phyloP scores from a whole-genome alignment of 2,888 invertebrate genomes.

The Synergus itoensis region DNA sequence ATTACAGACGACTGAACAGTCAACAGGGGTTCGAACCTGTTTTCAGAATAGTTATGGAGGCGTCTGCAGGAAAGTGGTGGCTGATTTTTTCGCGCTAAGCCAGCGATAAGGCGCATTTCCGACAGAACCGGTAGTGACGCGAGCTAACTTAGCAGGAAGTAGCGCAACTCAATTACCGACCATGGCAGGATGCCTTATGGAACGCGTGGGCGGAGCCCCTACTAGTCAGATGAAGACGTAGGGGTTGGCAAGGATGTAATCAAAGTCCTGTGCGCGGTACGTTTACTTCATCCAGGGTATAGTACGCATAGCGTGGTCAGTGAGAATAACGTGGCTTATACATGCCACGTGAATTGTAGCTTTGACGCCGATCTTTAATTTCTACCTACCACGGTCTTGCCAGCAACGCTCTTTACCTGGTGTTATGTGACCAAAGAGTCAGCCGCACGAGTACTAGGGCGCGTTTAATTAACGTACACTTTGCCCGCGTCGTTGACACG shows the following conservation, averaged over 20 bases:
- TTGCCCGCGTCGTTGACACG: slow-evolving; percentile 55
- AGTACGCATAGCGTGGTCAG: slow-evolving; percentile 57
- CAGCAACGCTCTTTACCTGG: slow-evolving; percentile 46
- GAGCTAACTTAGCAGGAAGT: slow-evolving; percentile 48
- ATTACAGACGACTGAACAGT: background rate
- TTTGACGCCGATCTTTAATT: slow-evolving; percentile 55
- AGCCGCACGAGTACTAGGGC: slow-evolving; percentile 43
- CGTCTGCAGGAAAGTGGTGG: slow-evolving; percentile 12
- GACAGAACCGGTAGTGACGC: slow-evolving; percentile 37
- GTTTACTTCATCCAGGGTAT: slow-evolving; percentile 44
- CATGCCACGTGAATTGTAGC: slow-evolving; percentile 63
- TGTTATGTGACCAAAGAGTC: slow-evolving; percentile 40
- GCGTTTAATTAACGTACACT: slow-evolving; percentile 59
- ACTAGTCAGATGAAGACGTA: slow-evolving; percentile 60
- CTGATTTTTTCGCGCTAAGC: slow-evolving; percentile 34
- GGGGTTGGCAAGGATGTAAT: slow-evolving; percentile 60
- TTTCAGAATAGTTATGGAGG: slow-evolving; percentile 30
- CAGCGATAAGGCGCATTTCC: slow-evolving; percentile 41
- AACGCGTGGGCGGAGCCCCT: slow-evolving; percentile 52
- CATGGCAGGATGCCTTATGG: slow-evolving; percentile 49
- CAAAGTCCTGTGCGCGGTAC: slow-evolving; percentile 42
- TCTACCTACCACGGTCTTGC: slow-evolving; percentile 38
- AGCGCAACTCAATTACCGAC: slow-evolving; percentile 56
- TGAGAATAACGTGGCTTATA: slow-evolving; percentile 67
- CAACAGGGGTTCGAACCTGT: background rate